Base-by-base conservation (phyloP, 2,797 vertebrate species). In the Ambastaia sidthimunki region DNA sequence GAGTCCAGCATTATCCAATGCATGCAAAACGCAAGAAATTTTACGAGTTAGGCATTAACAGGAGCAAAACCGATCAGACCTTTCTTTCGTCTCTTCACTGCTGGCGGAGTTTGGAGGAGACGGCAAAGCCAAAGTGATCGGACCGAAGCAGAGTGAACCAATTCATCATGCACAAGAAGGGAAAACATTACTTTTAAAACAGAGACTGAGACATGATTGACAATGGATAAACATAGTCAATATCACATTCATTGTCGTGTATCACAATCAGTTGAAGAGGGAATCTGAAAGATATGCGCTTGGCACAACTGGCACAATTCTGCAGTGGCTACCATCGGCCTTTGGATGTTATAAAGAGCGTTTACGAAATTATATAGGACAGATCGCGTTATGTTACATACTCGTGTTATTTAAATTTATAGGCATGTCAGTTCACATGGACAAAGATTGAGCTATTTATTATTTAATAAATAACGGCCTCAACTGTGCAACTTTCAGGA, bases 181-280 rank as follows among this genome's bases (percentile, higher is more conserved):
- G 80, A 72, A 87, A 65, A 82, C 81, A 80, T 80, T 76, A 81
- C 78, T 81, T 81, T 80, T 65, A 52, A 68, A 83, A 57, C 82
- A 84, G 82, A 90, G 57, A 86, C 75, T 55, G 82, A 84, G 84
- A 88, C 84, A 48, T 67, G 71, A 52, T 68, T 71, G 74, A 28
- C 60, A 79, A 66, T 37, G 82, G 75, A 83, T 44, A 60, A 69
- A 19, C 65, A 67, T 72, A 50, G 75, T 41, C 37, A 41, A 3
- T 74, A 50, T 48, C 71, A 2, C 5, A 73, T 21, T 11, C 2
- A 3, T 23, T 69, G 66, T 31, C 19, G 2, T 12, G n/a, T 74
- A 59, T 23, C 37, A 54, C 77, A 67, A 54, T 47, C 47, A 76
- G 66, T 13, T 16, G 18, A 28, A 37, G 23, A 31, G 23, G 10